These are phyloP conservation scores for Samia ricini DNA, from an alignment of 1,140 invertebrate species.

Conservation along the genomic window DNA sequence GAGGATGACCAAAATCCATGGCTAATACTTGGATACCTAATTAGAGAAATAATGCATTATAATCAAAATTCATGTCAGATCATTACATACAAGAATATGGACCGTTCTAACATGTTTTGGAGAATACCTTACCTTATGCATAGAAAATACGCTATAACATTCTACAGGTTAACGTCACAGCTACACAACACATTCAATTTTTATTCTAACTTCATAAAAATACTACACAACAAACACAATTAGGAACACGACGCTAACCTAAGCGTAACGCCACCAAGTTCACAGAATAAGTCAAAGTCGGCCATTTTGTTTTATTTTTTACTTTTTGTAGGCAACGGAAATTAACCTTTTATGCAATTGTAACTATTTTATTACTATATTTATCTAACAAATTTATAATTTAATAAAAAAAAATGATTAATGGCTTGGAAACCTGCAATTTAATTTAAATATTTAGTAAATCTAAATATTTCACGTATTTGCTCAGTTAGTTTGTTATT, in stretches of 20 bases:
- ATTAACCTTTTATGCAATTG: neutral
- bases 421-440: too few relatives aligned
- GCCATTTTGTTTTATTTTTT: slow-evolving; percentile 10
- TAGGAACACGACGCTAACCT: slow-evolving; percentile 34
- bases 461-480: too few relatives aligned
- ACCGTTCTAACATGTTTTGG: slow-evolving; percentile 14
- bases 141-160: slow-evolving; percentile 55
- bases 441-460: too few relatives aligned
- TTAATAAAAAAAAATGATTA: too few relatives aligned
- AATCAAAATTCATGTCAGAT: slow-evolving; percentile 18
- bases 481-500: too few relatives aligned
- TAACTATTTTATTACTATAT: too few relatives aligned
- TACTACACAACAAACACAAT: slow-evolving; percentile 29
- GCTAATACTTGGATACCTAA: slow-evolving; percentile 67
- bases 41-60: slow-evolving; percentile 61
- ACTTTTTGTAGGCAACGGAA: neutral
- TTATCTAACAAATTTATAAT: too few relatives aligned
- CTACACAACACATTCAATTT: slow-evolving; percentile 30
- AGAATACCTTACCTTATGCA: slow-evolving; percentile 58
- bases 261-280: slow-evolving; percentile 32
- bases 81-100: slow-evolving; percentile 8
- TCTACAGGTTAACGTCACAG: slow-evolving; percentile 43
- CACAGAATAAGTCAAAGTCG: neutral
- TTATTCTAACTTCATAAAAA: slow-evolving; percentile 23
- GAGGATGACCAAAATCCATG: slow-evolving; percentile 75